Percentiles rank a stretch among this genome's conserved stretches.
These are phyloP conservation scores for Glossophaga mutica DNA, from an alignment of 2,797 vertebrate species.

Conservation along the genomic window DNA sequence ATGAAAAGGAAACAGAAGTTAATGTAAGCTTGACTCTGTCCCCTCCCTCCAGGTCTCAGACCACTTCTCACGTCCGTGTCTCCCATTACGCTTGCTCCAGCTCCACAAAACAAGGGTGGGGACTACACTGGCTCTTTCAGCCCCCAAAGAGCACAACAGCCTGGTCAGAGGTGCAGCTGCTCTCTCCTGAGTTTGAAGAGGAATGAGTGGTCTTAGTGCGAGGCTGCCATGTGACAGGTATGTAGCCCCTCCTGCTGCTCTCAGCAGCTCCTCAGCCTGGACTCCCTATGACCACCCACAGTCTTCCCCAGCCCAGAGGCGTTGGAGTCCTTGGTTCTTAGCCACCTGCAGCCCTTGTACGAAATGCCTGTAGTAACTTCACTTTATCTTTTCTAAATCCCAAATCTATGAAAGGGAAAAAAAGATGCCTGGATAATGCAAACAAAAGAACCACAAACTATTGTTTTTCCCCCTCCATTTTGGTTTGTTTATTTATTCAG, in stretches of 20 bases:
- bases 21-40: neutral
- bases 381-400: neutral
- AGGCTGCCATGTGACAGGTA: neutral
- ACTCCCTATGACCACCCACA: neutral
- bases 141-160: neutral
- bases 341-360: neutral
- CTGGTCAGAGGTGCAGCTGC: neutral
- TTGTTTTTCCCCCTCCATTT: neutral
- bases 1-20: neutral
- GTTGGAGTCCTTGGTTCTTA: neutral
- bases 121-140: neutral
- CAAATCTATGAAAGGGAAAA: neutral
- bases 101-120: neutral
- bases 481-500: neutral
- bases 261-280: neutral
- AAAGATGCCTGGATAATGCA: neutral
- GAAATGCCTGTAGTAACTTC: neutral
- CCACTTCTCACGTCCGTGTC: neutral
- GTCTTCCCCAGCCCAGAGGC: neutral
- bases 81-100: neutral
- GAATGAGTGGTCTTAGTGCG: neutral
- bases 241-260: neutral
- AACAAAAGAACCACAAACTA: neutral
- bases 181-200: neutral
- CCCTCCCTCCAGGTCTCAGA: neutral